Conservation (phyloP, 2,113 vertebrate species). For the Scomber japonicus region DNA sequence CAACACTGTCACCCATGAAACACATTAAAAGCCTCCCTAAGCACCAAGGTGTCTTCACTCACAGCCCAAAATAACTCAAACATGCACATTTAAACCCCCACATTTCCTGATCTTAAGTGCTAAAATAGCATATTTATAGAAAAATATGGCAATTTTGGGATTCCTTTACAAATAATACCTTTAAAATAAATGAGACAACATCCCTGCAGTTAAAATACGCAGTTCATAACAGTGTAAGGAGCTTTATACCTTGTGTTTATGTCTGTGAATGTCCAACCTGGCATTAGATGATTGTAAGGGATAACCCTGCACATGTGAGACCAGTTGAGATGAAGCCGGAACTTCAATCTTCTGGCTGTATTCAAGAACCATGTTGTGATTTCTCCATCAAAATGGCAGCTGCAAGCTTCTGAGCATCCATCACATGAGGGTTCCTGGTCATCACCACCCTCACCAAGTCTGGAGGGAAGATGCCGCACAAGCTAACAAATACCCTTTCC, state of each 20-base stretch:
- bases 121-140: constrained; percentile 51
- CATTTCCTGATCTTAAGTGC: constrained; percentile 69
- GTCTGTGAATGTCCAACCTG: constrained; percentile 19
- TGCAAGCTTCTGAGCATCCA: constrained; percentile 95
- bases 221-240: not conserved
- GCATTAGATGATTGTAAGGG: constrained; percentile 1
- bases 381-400: constrained; percentile 95
- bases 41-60: constrained; percentile 8
- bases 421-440: constrained; percentile 93
- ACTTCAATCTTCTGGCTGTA: constrained; percentile 9
- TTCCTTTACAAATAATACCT: constrained; percentile 56
- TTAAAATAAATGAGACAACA: constrained; percentile 32
- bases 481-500: constrained; percentile 92
- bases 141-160: constrained; percentile 46
- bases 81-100: constrained; percentile 25
- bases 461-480: constrained; percentile 95
- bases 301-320: constrained; percentile 1
- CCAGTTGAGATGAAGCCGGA: not conserved
- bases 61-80: constrained; percentile 9
- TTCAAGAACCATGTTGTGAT: constrained; percentile 90
- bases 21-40: constrained; percentile 33
- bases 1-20: constrained; percentile 43
- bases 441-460: constrained; percentile 94
- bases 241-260: constrained; percentile 24
- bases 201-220: constrained; percentile 40